Evolutionary conservation across 1,140 invertebrate genomes (phyloP).

Genomic region (Adoxophyes honmai): DNA sequence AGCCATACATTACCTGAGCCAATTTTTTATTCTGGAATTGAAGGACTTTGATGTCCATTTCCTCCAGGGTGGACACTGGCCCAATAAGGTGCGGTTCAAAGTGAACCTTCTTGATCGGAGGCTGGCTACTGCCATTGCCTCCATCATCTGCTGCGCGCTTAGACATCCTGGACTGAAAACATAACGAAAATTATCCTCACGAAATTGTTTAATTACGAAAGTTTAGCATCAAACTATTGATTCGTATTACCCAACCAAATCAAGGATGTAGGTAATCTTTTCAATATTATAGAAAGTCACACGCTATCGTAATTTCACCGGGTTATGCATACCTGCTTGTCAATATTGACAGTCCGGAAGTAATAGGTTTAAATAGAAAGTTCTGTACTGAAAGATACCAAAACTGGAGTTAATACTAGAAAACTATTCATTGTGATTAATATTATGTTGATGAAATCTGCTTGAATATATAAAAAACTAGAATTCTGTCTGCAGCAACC

Average conservation of each 20-base stretch:
- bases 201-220: slow-evolving; percentile 20
- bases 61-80: slow-evolving; percentile 94
- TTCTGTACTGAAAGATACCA: not conserved
- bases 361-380: slow-evolving; percentile 1
- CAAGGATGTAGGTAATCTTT: not conserved
- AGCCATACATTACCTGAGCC: slow-evolving; percentile 83
- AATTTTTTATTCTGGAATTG: slow-evolving; percentile 98
- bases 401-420: not conserved
- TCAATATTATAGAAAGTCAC: not conserved
- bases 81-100: slow-evolving; percentile 96
- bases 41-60: slow-evolving; percentile 98
- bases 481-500: slow-evolving; percentile 8
- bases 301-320: slow-evolving; percentile 9
- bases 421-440: slow-evolving; percentile 2
- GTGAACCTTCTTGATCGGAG: slow-evolving; percentile 93
- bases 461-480: not conserved
- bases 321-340: slow-evolving; percentile 22
- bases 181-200: slow-evolving; percentile 22
- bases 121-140: slow-evolving; percentile 78
- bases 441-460: slow-evolving; percentile 1
- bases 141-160: slow-evolving; percentile 83
- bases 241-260: slow-evolving; percentile 18
- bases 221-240: slow-evolving; percentile 21
- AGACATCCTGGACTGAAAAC: slow-evolving; percentile 79
- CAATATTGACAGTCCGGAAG: slow-evolving; percentile 19